phyloP scores from a whole-genome alignment of 2,888 invertebrate genomes.

The Leptinotarsa haldemani region DNA sequence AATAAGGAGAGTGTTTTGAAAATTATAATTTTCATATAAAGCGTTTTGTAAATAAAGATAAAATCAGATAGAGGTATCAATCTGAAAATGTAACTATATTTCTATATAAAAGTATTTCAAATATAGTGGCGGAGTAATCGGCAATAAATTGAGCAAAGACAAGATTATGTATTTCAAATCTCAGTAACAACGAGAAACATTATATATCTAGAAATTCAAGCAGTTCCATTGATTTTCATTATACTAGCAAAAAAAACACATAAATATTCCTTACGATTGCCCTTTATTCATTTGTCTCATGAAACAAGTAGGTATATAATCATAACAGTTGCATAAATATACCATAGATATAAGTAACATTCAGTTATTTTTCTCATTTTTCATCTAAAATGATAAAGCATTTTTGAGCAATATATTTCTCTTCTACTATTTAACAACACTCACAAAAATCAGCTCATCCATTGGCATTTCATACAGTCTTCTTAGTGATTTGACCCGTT shows the following conservation, averaged over 20 bases:
- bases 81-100: too few relatives aligned
- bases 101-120: too few relatives aligned
- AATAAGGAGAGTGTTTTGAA: too few relatives aligned
- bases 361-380: background rate
- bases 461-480: background rate
- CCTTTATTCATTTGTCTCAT: background rate
- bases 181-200: too few relatives aligned
- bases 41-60: too few relatives aligned
- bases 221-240: too few relatives aligned
- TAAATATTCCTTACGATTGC: background rate
- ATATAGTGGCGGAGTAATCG: too few relatives aligned
- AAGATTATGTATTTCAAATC: too few relatives aligned
- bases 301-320: background rate
- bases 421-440: background rate
- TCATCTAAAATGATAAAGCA: constrained; percentile 9
- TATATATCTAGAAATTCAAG: too few relatives aligned
- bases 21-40: too few relatives aligned
- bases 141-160: too few relatives aligned
- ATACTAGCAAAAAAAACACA: background rate
- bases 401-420: constrained; percentile 15
- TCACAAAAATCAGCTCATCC: background rate
- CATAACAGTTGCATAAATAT: constrained; percentile 5
- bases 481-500: background rate
- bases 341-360: constrained; percentile 8
- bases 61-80: too few relatives aligned